phyloP scores from a whole-genome alignment of 30 jellyfish, hydroid and myxozoan genomes.

The Aurelia aurita region DNA sequence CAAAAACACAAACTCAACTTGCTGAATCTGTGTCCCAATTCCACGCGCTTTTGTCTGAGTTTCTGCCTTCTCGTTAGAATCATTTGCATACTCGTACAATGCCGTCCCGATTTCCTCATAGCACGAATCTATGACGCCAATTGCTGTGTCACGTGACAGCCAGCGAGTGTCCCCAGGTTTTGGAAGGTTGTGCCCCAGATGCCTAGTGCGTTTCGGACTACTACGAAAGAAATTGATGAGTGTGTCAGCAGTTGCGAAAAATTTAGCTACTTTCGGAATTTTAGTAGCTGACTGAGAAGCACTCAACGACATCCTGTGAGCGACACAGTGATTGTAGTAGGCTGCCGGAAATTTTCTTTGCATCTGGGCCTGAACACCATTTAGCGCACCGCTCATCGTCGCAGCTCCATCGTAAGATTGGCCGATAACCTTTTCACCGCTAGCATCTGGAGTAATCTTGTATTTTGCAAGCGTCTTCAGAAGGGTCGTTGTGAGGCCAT shows the following conservation, averaged over 20 bases:
- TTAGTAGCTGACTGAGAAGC: too few species aligned
- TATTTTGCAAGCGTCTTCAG: too few species aligned
- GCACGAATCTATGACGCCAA: too few species aligned
- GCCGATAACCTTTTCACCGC: too few species aligned
- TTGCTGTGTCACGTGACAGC: too few species aligned
- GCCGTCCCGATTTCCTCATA: slow-evolving; percentile 18
- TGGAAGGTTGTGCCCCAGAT: too few species aligned
- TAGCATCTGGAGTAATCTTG: too few species aligned
- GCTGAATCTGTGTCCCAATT: slow-evolving; percentile 53
- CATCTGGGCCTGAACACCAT: slow-evolving; percentile 64
- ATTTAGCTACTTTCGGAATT: too few species aligned
- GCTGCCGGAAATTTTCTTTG: slow-evolving; percentile 64
- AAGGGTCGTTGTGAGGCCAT: slow-evolving; percentile 50
- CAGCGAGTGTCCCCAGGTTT: too few species aligned
- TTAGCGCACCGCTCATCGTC: slow-evolving; percentile 58
- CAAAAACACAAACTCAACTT: slow-evolving; percentile 53
- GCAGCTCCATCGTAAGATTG: slow-evolving; percentile 68
- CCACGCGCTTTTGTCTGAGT: slow-evolving; percentile 62
- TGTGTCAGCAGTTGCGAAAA: too few species aligned
- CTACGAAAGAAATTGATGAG: too few species aligned
- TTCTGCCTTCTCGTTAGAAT: slow-evolving; percentile 58
- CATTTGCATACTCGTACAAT: slow-evolving; percentile 6
- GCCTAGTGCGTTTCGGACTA: too few species aligned
- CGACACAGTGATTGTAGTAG: slow-evolving; percentile 56
- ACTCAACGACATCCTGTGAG: slow-evolving; percentile 60